Evolutionary conservation across 1,140 invertebrate genomes (phyloP).

Genomic region (Galleria mellonella): DNA sequence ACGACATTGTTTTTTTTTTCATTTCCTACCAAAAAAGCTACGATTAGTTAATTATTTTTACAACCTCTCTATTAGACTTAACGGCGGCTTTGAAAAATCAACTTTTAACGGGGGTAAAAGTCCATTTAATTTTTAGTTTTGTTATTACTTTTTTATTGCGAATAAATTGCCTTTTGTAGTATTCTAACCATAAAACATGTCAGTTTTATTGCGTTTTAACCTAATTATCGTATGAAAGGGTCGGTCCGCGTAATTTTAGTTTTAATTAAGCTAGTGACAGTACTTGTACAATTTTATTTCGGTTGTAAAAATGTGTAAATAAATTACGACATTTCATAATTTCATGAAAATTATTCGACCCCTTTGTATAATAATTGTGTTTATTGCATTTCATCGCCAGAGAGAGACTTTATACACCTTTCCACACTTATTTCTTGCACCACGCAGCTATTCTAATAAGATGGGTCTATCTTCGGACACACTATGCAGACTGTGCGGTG

Average conservation of each 20-base stretch:
- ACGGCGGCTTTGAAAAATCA: slow-evolving; percentile 33
- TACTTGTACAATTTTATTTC: background rate
- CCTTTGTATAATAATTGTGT: too few species aligned
- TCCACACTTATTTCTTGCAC: too few species aligned
- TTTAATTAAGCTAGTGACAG: slow-evolving; percentile 1
- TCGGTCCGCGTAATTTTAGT: slow-evolving; percentile 1
- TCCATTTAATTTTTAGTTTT: slow-evolving; percentile 23
- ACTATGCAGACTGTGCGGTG: too few species aligned
- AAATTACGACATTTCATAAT: background rate
- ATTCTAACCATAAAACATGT: slow-evolving; percentile 4
- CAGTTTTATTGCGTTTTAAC: slow-evolving; percentile 2
- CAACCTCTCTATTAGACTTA: slow-evolving; percentile 59
- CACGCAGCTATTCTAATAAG: too few species aligned
- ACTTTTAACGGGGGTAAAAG: slow-evolving; percentile 21
- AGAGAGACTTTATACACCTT: too few species aligned
- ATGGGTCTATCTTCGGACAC: too few species aligned
- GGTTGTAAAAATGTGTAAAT: slow-evolving; percentile 3
- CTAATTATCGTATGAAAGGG: slow-evolving; percentile 3
- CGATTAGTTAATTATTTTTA: slow-evolving; percentile 63
- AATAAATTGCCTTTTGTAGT: slow-evolving; percentile 50
- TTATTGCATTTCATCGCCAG: too few species aligned
- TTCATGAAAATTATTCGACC: too few species aligned
- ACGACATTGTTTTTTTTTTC: slow-evolving; percentile 19
- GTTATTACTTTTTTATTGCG: slow-evolving; percentile 41
- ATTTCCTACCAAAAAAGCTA: slow-evolving; percentile 30